Evolutionary conservation across 2,888 invertebrate genomes (phyloP).

Genomic region (Caenorhabditis sp.): DNA sequence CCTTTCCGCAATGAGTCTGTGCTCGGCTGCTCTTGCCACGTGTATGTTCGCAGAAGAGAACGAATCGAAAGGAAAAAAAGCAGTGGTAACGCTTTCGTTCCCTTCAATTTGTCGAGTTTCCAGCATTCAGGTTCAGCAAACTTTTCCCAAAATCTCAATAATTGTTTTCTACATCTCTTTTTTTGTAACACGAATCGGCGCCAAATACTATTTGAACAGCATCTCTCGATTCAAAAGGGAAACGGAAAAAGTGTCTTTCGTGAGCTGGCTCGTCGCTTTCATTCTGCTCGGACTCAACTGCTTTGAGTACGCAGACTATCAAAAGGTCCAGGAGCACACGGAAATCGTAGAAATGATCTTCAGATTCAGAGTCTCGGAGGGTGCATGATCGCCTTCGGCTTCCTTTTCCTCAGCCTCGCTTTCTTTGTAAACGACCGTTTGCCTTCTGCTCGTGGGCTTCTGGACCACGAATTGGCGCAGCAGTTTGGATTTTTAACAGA

Average conservation of each 20-base stretch:
- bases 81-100: slow-evolving; percentile 3
- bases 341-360: background rate
- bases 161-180: slow-evolving; percentile 16
- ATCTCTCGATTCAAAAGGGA: background rate
- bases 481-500: slow-evolving; percentile 3
- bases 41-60: slow-evolving; percentile 12
- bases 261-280: slow-evolving; percentile 24
- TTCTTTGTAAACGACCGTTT: slow-evolving; percentile 19
- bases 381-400: slow-evolving; percentile 15
- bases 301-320: slow-evolving; percentile 12
- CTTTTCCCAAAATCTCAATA: slow-evolving; percentile 13
- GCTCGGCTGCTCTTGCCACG: slow-evolving; percentile 25
- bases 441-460: background rate
- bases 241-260: background rate
- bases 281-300: slow-evolving; percentile 21
- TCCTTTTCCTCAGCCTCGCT: slow-evolving; percentile 16
- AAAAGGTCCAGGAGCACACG: slow-evolving; percentile 3
- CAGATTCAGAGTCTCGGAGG: slow-evolving; percentile 14
- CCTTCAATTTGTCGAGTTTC: background rate
- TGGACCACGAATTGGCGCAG: slow-evolving; percentile 16
- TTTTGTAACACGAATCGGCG: background rate
- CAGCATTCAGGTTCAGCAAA: slow-evolving; percentile 8
- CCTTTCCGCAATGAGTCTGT: slow-evolving; percentile 17
- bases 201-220: background rate
- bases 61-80: background rate